A percentile compares a stretch with the other conserved stretches of the same genome.
Evolutionary conservation across 1,140 invertebrate species (phyloP).

Genomic region (Diabrotica undecimpunctata): DNA sequence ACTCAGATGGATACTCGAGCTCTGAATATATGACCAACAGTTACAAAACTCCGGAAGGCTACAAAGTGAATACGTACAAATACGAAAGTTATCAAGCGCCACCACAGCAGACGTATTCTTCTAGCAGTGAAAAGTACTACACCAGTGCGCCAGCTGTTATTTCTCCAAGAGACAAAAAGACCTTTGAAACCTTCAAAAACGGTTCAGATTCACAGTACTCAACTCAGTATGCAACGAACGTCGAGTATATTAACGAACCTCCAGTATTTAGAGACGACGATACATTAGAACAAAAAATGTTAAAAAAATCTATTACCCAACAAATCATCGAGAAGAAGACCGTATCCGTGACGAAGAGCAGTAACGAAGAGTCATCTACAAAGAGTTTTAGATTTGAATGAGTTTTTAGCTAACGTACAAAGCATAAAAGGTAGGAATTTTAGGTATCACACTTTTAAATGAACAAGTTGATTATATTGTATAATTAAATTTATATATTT

Average conservation of each 20-base stretch:
- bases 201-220: constrained; percentile 35
- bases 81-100: constrained; percentile 41
- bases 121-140: constrained; percentile 49
- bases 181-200: constrained; percentile 40
- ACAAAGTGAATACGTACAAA: constrained; percentile 41
- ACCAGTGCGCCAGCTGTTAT: constrained; percentile 42
- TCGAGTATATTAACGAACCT: constrained; percentile 47
- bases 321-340: constrained; percentile 55
- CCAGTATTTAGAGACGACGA: constrained; percentile 48
- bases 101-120: constrained; percentile 42
- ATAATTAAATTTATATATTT: not conserved
- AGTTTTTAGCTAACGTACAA: not conserved
- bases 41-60: constrained; percentile 44
- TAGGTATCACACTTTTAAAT: too few species aligned
- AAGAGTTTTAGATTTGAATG: constrained; percentile 53
- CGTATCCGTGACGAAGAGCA: constrained; percentile 49
- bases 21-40: constrained; percentile 42
- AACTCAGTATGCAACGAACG: constrained; percentile 43
- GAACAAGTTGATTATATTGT: not conserved
- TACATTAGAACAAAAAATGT: constrained; percentile 50
- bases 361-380: constrained; percentile 51
- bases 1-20: constrained; percentile 35
- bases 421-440: not conserved
- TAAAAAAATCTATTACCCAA: constrained; percentile 53
- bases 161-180: constrained; percentile 26